Evolutionary conservation across 2,888 invertebrate genomes (phyloP).

Genomic region (Norana najaformis): DNA sequence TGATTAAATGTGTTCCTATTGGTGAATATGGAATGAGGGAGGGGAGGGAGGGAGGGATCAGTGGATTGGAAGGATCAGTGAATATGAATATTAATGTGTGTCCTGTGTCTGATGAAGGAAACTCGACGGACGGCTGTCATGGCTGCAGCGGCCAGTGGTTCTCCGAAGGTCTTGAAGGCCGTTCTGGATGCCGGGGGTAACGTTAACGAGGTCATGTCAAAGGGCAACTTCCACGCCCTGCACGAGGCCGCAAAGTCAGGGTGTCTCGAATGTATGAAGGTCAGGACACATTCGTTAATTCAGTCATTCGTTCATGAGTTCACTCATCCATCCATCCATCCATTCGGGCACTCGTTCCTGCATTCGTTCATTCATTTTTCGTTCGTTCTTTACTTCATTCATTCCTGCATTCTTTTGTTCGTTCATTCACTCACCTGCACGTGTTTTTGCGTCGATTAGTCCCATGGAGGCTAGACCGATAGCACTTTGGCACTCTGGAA

Average conservation of each 20-base stretch:
- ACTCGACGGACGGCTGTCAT: constrained; percentile 59
- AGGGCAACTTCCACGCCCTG: constrained; percentile 55
- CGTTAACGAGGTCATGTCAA: constrained; percentile 51
- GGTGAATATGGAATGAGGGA: no score
- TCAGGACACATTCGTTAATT: constrained; percentile 21
- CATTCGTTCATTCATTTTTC: neutral
- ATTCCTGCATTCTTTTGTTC: neutral
- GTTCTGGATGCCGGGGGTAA: constrained; percentile 55
- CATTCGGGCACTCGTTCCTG: neutral
- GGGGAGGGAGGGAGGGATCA: neutral
- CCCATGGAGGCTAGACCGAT: no score
- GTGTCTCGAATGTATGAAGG: constrained; percentile 44
- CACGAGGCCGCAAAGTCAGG: constrained; percentile 61
- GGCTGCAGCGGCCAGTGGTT: constrained; percentile 60
- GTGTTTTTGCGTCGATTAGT: no score
- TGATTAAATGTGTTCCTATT: no score
- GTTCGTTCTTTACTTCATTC: neutral
- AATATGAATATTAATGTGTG: neutral
- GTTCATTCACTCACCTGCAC: neutral
- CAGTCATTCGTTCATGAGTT: no score
- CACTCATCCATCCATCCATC: neutral
- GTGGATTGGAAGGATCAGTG: neutral
- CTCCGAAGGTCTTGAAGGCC: constrained; percentile 56
- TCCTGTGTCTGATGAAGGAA: constrained; percentile 50
- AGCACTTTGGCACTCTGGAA: no score